Percentiles rank a stretch among this genome's conserved stretches.
Evolutionary conservation across 2,888 invertebrate genomes (phyloP).

Genomic region (Melieria crassipennis): DNA sequence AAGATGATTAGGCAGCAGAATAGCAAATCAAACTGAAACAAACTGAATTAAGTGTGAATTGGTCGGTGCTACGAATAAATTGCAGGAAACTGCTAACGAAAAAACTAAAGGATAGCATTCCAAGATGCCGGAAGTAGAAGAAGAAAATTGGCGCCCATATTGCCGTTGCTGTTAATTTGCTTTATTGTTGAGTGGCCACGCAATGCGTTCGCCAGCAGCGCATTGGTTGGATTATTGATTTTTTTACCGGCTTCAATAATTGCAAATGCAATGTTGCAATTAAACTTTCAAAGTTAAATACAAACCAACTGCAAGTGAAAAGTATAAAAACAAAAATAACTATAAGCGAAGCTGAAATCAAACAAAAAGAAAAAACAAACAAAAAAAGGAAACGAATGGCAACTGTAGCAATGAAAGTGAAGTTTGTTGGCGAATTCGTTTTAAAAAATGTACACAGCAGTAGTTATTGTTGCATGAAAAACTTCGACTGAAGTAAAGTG

Average conservation of each 20-base stretch:
- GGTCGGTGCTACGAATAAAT: too few relatives aligned
- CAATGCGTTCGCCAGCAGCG: too few relatives aligned
- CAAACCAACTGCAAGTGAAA: neutral
- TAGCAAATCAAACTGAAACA: conserved; percentile 10
- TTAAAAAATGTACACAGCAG: too few relatives aligned
- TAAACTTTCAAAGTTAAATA: conserved; percentile 3
- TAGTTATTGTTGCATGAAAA: too few relatives aligned
- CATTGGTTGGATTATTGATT: neutral
- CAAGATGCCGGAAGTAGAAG: too few relatives aligned
- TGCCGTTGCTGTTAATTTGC: too few relatives aligned
- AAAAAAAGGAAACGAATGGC: too few relatives aligned
- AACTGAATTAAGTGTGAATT: neutral
- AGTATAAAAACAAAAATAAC: neutral
- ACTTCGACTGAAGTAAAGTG: too few relatives aligned
- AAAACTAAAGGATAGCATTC: too few relatives aligned
- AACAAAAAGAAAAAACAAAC: neutral
- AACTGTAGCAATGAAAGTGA: neutral
- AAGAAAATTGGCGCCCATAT: too few relatives aligned
- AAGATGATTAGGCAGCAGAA: conserved; percentile 29
- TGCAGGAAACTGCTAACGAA: too few relatives aligned
- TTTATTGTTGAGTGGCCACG: too few relatives aligned
- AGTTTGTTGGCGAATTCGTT: neutral
- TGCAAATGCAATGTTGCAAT: neutral
- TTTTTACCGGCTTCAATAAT: neutral
- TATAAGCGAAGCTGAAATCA: neutral